Evolutionary conservation across 2,888 invertebrate genomes (phyloP).

Genomic region (Dione vanillae): DNA sequence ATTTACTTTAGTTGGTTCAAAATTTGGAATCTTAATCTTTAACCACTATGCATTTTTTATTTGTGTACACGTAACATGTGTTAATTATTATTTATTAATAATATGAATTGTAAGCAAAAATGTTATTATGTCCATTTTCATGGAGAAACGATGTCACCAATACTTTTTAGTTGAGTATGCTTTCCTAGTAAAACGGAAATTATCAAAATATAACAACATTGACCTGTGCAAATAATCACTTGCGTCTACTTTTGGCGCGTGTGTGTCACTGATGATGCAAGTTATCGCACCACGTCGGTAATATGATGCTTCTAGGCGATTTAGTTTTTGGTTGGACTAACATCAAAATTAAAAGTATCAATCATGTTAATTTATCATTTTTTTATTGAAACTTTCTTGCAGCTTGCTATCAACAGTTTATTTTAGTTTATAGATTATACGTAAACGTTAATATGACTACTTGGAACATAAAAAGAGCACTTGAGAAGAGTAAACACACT

Average conservation of each 20-base stretch:
- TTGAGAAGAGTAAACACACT: slow-evolving; percentile 31
- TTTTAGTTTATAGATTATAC: slow-evolving; percentile 22
- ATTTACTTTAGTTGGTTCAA: not conserved
- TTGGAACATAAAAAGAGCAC: slow-evolving; percentile 32
- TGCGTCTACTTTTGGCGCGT: slow-evolving; percentile 51
- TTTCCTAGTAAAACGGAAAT: slow-evolving; percentile 68
- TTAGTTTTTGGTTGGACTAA: slow-evolving; percentile 28
- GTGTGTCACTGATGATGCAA: slow-evolving; percentile 59
- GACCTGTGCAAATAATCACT: slow-evolving; percentile 47
- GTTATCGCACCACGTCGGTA: slow-evolving; percentile 58
- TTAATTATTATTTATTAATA: slow-evolving; percentile 3
- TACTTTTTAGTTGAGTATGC: slow-evolving; percentile 54
- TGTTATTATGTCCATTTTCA: slow-evolving; percentile 10
- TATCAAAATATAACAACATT: slow-evolving; percentile 57
- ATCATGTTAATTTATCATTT: slow-evolving; percentile 10
- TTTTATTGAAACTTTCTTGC: slow-evolving; percentile 3
- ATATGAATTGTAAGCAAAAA: slow-evolving; percentile 15
- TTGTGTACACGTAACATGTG: not conserved
- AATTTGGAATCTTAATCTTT: not conserved
- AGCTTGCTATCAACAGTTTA: slow-evolving; percentile 1
- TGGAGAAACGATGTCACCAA: slow-evolving; percentile 38
- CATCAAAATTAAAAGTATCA: slow-evolving; percentile 12
- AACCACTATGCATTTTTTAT: not conserved
- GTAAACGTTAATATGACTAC: slow-evolving; percentile 19
- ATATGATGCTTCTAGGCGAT: slow-evolving; percentile 53